These are phyloP conservation scores for Typhlomys cinereus DNA, from an alignment of 2,113 vertebrate species.

Conservation along the genomic window DNA sequence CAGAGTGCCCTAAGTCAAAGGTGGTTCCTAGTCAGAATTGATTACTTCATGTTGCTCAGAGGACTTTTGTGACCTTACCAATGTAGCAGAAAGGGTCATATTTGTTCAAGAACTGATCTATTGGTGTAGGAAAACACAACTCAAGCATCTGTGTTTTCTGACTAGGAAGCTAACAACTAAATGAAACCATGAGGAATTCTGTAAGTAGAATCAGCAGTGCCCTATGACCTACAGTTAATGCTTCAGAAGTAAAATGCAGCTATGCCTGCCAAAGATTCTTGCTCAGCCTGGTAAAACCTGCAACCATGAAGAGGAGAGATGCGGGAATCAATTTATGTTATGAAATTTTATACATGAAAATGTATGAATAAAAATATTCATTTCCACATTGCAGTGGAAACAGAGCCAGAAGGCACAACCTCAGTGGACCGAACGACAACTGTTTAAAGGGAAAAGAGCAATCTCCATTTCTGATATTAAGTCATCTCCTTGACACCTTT, in stretches of 20 bases:
- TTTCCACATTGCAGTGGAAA: background rate
- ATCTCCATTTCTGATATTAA: background rate
- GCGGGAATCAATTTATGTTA: slow-evolving; percentile 20
- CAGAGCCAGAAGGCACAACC: background rate
- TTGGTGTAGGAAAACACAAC: background rate
- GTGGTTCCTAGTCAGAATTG: background rate
- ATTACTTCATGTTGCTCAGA: slow-evolving; percentile 19
- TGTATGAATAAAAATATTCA: background rate
- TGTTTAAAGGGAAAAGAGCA: background rate
- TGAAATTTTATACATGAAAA: background rate
- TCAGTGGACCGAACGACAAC: background rate
- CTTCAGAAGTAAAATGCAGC: slow-evolving; percentile 55
- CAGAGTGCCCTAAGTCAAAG: slow-evolving; percentile 16
- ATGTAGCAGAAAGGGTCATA: background rate
- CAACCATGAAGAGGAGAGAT: background rate
- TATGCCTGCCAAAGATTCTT: background rate
- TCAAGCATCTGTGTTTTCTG: background rate
- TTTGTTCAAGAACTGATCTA: slow-evolving; percentile 14
- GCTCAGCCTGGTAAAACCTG: background rate
- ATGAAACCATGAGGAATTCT: slow-evolving; percentile 1
- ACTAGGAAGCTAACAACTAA: background rate
- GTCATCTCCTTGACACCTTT: background rate
- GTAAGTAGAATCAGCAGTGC: background rate
- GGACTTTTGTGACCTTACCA: slow-evolving; percentile 53
- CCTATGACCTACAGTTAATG: slow-evolving; percentile 43